Evolutionary conservation across 2,888 invertebrate species (phyloP).

Genomic region (Ophion ellenae): DNA sequence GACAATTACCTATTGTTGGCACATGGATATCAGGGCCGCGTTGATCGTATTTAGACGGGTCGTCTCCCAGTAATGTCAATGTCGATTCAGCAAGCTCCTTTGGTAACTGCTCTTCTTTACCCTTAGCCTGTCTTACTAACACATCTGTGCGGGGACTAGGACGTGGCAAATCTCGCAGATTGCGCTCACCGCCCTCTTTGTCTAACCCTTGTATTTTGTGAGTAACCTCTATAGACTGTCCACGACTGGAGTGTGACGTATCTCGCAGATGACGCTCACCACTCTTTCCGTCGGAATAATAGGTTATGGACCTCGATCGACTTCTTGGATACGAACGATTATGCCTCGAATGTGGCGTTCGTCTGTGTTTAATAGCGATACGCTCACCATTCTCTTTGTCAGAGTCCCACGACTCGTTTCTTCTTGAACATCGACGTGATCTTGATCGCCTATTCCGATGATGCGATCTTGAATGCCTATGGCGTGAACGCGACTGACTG

Average conservation of each 20-base stretch:
- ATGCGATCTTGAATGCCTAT: conserved; percentile 16
- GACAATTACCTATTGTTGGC: conserved; percentile 56
- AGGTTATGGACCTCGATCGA: conserved; percentile 14
- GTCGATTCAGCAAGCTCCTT: conserved; percentile 51
- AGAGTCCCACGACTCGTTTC: background rate
- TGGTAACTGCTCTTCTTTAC: conserved; percentile 1
- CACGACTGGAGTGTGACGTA: conserved; percentile 40
- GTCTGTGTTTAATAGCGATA: conserved; percentile 57
- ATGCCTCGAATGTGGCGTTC: conserved; percentile 55
- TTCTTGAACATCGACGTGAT: background rate
- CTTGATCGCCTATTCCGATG: background rate
- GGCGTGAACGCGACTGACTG: conserved; percentile 33
- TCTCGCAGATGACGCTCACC: conserved; percentile 29
- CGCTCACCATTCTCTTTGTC: conserved; percentile 26
- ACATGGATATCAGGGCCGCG: conserved; percentile 55
- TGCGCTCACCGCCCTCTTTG: conserved; percentile 51
- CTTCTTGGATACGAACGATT: conserved; percentile 1
- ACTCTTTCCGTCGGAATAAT: conserved; percentile 49
- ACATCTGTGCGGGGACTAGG: conserved; percentile 22
- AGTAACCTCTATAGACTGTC: background rate
- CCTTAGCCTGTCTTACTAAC: conserved; percentile 36
- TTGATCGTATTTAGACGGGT: conserved; percentile 23
- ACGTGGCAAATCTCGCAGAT: conserved; percentile 56
- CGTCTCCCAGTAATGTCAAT: conserved; percentile 32
- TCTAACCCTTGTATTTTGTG: conserved; percentile 17